Evolutionary conservation across 2,113 vertebrate genomes (phyloP).

Genomic region (Copsychus sechellarum): DNA sequence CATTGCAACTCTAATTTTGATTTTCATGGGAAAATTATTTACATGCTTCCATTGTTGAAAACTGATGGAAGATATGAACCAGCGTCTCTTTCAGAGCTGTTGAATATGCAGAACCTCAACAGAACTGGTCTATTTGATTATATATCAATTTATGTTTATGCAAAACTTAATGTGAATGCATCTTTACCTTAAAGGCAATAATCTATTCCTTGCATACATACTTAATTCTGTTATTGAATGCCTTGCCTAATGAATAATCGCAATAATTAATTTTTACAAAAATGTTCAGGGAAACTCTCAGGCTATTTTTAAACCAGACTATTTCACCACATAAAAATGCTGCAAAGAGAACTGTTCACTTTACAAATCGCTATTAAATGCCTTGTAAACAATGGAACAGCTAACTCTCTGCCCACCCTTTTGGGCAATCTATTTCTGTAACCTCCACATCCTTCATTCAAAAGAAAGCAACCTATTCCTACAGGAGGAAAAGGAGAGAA

Average conservation of each 20-base stretch:
- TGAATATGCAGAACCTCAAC: conserved; percentile 8
- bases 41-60: conserved; percentile 18
- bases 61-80: neutral
- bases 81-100: neutral
- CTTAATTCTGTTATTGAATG: conserved; percentile 9
- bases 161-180: conserved; percentile 8
- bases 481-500: neutral
- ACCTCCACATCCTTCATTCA: neutral
- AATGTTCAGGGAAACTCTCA: neutral
- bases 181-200: conserved; percentile 51
- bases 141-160: conserved; percentile 42
- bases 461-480: neutral
- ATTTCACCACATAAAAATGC: neutral
- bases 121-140: conserved; percentile 2
- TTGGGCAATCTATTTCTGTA: neutral
- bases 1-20: neutral
- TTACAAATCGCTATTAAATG: neutral
- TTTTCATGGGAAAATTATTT: conserved; percentile 28
- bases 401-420: neutral
- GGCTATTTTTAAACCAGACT: neutral
- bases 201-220: conserved; percentile 12
- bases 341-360: neutral
- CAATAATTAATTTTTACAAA: conserved; percentile 44
- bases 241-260: neutral
- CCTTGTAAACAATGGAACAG: neutral